Percentiles rank a stretch among this genome's conserved stretches.
phyloP scores from a whole-genome alignment of 2,888 invertebrate species.

The Lissocephala sabroskyi region DNA sequence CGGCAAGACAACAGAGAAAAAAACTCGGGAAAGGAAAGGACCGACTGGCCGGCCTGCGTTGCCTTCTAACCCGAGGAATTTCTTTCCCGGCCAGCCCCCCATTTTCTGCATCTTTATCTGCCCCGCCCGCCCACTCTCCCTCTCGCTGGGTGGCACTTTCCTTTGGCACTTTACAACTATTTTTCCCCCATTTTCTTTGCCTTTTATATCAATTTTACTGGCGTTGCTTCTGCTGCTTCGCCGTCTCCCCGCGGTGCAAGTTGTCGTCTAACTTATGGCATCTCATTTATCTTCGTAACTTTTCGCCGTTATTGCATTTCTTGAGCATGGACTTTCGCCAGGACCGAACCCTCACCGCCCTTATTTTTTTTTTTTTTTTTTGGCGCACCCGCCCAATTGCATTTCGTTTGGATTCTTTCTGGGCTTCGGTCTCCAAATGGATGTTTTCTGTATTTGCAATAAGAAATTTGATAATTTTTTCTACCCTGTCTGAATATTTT shows the following conservation, averaged over 20 bases:
- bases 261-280: slow-evolving; percentile 65
- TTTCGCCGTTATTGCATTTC: slow-evolving; percentile 50
- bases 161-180: slow-evolving; percentile 37
- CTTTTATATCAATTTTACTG: slow-evolving; percentile 9
- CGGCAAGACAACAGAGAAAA: slow-evolving; percentile 2
- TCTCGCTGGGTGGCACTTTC: background rate
- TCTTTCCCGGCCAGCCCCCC: too few species aligned
- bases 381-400: too few species aligned
- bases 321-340: slow-evolving; percentile 4
- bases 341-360: too few species aligned
- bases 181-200: slow-evolving; percentile 14
- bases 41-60: too few species aligned
- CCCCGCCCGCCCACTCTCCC: background rate
- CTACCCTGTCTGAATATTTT: too few species aligned
- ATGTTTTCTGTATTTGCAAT: too few species aligned
- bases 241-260: slow-evolving; percentile 34
- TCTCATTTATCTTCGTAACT: slow-evolving; percentile 65
- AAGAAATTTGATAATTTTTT: too few species aligned
- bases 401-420: too few species aligned
- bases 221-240: slow-evolving; percentile 4
- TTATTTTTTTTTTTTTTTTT: slow-evolving; percentile 1
- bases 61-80: too few species aligned
- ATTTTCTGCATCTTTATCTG: too few species aligned
- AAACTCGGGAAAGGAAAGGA: slow-evolving; percentile 49
- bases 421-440: too few species aligned